Conservation (phyloP, 2,888 invertebrate species). For the Tetrapedia diversipes region DNA sequence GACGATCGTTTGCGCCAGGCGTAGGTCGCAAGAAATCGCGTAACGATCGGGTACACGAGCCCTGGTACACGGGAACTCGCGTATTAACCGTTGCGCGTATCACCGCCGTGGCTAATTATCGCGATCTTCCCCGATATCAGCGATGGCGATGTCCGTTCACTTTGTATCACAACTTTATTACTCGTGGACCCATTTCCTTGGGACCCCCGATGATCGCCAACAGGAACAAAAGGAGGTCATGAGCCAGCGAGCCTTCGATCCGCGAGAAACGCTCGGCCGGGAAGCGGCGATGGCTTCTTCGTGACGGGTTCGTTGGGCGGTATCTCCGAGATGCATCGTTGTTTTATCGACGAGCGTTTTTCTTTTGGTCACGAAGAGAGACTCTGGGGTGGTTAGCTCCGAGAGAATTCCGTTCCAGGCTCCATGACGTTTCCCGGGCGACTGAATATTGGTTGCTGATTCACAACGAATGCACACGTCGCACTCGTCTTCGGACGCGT, state of each 20-base stretch:
- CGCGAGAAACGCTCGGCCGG: conserved; percentile 67
- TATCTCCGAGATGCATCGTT: conserved; percentile 21
- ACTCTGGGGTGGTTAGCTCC: not conserved
- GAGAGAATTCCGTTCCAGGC: not conserved
- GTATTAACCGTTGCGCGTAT: conserved; percentile 30
- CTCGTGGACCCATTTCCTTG: conserved; percentile 8
- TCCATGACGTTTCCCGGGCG: not conserved
- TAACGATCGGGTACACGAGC: conserved; percentile 26
- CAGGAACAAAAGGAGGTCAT: conserved; percentile 22
- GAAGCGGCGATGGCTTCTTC: conserved; percentile 40
- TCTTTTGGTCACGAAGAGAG: not conserved
- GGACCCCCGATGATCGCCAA: not conserved
- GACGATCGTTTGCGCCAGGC: conserved; percentile 16
- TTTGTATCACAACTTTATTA: conserved; percentile 25
- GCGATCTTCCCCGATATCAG: conserved; percentile 3
- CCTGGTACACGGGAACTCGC: conserved; percentile 19
- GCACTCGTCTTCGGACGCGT: not conserved
- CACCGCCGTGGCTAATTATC: conserved; percentile 31
- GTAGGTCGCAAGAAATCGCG: conserved; percentile 24
- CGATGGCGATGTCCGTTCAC: conserved; percentile 3
- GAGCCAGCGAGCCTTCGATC: not conserved
- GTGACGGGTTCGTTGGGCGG: conserved; percentile 25
- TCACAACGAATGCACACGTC: not conserved
- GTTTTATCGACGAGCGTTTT: not conserved
- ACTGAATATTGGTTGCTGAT: not conserved